Conservation (phyloP, 2,797 vertebrate genomes). For the Lagocephalus sceleratus region DNA sequence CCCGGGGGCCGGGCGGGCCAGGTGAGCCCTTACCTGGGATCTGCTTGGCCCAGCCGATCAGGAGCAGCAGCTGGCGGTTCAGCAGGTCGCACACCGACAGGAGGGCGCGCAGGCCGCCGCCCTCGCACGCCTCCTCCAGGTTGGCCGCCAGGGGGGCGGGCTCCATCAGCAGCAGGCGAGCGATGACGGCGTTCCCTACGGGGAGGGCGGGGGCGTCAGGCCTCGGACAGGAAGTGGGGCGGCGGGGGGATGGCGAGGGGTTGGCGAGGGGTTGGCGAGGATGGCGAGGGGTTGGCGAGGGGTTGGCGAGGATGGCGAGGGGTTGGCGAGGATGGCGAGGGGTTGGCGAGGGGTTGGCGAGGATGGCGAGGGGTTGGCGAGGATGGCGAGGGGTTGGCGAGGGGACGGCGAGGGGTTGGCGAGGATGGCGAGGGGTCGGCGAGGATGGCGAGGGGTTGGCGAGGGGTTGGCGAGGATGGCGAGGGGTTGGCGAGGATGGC, state of each 20-base stretch:
- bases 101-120: slow-evolving; percentile 66
- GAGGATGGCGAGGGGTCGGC: too few relatives aligned
- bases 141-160: slow-evolving; percentile 65
- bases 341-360: neutral
- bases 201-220: neutral
- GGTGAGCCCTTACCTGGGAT: slow-evolving; percentile 69
- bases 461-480: fast-evolving
- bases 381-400: fast-evolving
- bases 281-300: neutral
- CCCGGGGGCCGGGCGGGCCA: neutral
- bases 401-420: fast-evolving
- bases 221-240: fast-evolving
- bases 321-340: fast-evolving
- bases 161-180: slow-evolving; percentile 71
- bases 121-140: slow-evolving; percentile 65
- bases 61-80: slow-evolving; percentile 75
- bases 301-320: fast-evolving
- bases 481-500: too few relatives aligned
- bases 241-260: neutral
- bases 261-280: neutral
- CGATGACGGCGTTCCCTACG: slow-evolving; percentile 75
- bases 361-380: too few relatives aligned
- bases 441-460: neutral
- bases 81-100: slow-evolving; percentile 78
- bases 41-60: slow-evolving; percentile 79